Base-by-base conservation (phyloP, 1,140 invertebrate genomes). In the Melanaphis sacchari region DNA sequence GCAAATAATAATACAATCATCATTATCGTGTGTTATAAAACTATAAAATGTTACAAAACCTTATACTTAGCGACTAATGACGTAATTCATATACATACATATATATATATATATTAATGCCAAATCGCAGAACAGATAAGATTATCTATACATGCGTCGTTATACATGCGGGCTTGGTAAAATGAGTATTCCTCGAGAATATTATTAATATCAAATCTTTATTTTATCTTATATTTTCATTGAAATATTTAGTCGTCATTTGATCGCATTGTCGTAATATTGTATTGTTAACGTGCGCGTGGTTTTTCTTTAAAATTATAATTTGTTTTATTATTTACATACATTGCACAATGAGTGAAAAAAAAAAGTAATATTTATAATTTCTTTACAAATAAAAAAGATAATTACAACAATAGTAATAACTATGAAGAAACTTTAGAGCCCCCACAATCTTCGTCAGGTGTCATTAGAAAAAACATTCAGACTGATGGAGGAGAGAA, bases 51-150 rank as follows among this genome's bases (percentile, higher is more conserved):
- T 84, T 41, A 84, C 38, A 22, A 84, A 22, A 84, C 81, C 81
- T 84, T 84, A 82, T 84, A 84, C 81, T 84, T 38, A 84, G 81
- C 38, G 81, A 84, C 40, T 84, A 84, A 84, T 84, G 82, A 84
- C 82, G n/a, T n/a, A n/a, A n/a, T n/a, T n/a, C n/a, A n/a, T n/a
- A n/a, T n/a, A n/a, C n/a, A n/a, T n/a, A n/a, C n/a, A n/a, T 41
- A 84, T 41, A 84, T 40, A 84, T 41, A 38, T 84, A 84, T 84
- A 41, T 41, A 84, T 26, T 81, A 81, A n/a, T 76, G 66, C n/a
- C 66, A 31, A 76, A 76, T 81, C 36, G 76, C 76, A 81, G 76
- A 81, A 81, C 76, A 36, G 76, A 81, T 81, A 38, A 81, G 76
- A 81, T 81, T 81, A 81, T 81, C 76, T 81, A 15, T 38, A 81